Base-by-base conservation (phyloP, 2,797 vertebrate genomes). In the Sebastes hopkinsi region DNA sequence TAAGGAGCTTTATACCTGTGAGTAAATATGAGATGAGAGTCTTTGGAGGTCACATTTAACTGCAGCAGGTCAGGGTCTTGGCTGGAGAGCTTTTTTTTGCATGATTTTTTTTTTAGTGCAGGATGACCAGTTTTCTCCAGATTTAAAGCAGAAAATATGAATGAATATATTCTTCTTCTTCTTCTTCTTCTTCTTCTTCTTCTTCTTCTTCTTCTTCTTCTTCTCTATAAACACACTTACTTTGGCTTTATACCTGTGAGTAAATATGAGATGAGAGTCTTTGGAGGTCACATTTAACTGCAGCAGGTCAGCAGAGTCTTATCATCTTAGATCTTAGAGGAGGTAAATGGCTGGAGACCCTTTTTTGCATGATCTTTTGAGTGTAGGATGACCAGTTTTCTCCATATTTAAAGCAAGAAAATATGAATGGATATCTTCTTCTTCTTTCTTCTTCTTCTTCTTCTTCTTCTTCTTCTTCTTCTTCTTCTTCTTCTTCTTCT, bases 1-100 rank as follows among this genome's bases (percentile, higher is more conserved):
- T 87, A 85, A 91, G 83, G 81, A 91, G 90, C 75, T 86, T 76
- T 88, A 70, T 93, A 92, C 91, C 88, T 93, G 86, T 86, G 82
- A 92, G 86, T 93, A 93, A 92, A 93, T 89, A 86, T 83, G 80
- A 79, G 82, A 77, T 71, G 82, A 46, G 64, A 73, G 86, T 86
- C 82, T 83, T 65, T 76, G 80, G 83, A 89, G 90, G 87, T 89
- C 88, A 86, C 69, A 22, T 79, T 69, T 71, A 54, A 54, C 83
- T 68, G 86, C 61, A 55, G 84, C 70, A 56, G 83, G 75, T 82
- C 87, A 72, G 67, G 36, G 36, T 36, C 36, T 36, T 13, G 38
- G 20, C 16, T 9, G 2, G 18, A 32, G n/a, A 11, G 4, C 7
- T 5, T 5, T 61, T 61, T 61, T 56, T 58, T 36, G 27, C 6